Percentiles rank a stretch among this genome's conserved stretches.
These are phyloP conservation scores for Arctopsyche grandis DNA, from an alignment of 1,140 invertebrate genomes.

Conservation along the genomic window DNA sequence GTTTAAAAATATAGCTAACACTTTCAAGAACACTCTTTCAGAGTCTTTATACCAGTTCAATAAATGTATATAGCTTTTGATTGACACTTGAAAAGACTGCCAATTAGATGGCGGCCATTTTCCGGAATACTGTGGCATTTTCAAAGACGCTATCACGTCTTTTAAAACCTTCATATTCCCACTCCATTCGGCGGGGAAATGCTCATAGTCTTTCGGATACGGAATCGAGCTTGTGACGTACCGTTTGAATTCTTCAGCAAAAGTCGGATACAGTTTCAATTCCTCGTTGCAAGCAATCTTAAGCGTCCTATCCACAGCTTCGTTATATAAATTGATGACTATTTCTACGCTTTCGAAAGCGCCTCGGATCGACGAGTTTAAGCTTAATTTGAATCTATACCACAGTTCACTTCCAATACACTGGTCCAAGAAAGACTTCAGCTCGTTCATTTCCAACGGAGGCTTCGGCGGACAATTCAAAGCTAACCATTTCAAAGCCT, in stretches of 20 bases:
- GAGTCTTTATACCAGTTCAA: slow-evolving; percentile 63
- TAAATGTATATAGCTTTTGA: slow-evolving; percentile 61
- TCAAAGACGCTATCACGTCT: slow-evolving; percentile 60
- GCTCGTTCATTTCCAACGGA: slow-evolving; percentile 69
- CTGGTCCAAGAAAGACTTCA: slow-evolving; percentile 67
- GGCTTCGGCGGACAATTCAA: slow-evolving; percentile 66
- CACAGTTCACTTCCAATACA: slow-evolving; percentile 74
- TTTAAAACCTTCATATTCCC: slow-evolving; percentile 59
- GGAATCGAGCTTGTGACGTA: slow-evolving; percentile 59
- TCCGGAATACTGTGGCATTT: slow-evolving; percentile 57
- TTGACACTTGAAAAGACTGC: slow-evolving; percentile 58
- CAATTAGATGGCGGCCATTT: slow-evolving; percentile 57
- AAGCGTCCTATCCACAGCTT: slow-evolving; percentile 70
- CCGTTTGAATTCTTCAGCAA: slow-evolving; percentile 62
- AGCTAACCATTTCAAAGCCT: slow-evolving; percentile 69
- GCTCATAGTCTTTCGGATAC: slow-evolving; percentile 65
- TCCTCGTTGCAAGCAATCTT: slow-evolving; percentile 69
- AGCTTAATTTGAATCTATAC: slow-evolving; percentile 67
- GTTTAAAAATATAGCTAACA: slow-evolving; percentile 60
- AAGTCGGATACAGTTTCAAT: slow-evolving; percentile 61
- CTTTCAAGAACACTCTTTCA: slow-evolving; percentile 61
- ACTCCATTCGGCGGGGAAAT: slow-evolving; percentile 60
- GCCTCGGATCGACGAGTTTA: slow-evolving; percentile 62
- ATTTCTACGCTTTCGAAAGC: slow-evolving; percentile 68
- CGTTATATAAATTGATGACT: slow-evolving; percentile 73